These are phyloP conservation scores for Laticauda laticaudata DNA, from an alignment of 2,113 vertebrate genomes.

Conservation along the genomic window DNA sequence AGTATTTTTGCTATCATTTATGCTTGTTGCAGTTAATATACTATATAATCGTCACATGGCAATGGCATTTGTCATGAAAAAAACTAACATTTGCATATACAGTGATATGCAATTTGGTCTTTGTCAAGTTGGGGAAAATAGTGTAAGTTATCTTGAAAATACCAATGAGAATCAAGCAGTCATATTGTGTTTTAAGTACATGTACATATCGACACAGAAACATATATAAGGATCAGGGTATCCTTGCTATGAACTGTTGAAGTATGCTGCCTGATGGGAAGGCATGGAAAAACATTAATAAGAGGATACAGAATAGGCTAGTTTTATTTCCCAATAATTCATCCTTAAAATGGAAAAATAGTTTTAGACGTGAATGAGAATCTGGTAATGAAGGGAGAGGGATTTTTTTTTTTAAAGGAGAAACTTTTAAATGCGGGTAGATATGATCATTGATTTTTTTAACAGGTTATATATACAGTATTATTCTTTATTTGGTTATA, in stretches of 20 bases:
- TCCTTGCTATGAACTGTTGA: background rate
- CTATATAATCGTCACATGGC: background rate
- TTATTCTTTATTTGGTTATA: background rate
- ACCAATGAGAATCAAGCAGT: background rate
- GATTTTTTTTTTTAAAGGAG: background rate
- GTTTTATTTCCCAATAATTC: background rate
- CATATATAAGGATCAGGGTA: background rate
- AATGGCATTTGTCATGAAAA: background rate
- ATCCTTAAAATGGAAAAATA: background rate
- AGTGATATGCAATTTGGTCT: background rate
- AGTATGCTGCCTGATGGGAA: background rate
- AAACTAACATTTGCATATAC: background rate
- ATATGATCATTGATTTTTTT: background rate
- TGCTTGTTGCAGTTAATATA: constrained; percentile 4
- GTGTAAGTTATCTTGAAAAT: background rate
- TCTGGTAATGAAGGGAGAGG: background rate
- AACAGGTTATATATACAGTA: background rate
- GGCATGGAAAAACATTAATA: background rate
- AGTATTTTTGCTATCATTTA: constrained; percentile 24
- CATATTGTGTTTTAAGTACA: background rate
- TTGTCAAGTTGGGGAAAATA: background rate
- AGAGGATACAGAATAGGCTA: background rate
- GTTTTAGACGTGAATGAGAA: background rate
- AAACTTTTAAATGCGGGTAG: background rate
- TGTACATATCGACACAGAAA: background rate